Evolutionary conservation across 2,797 vertebrate genomes (phyloP), one percentile per base, ranked within the genome.

Genomic region (Botia kubotai): DNA sequence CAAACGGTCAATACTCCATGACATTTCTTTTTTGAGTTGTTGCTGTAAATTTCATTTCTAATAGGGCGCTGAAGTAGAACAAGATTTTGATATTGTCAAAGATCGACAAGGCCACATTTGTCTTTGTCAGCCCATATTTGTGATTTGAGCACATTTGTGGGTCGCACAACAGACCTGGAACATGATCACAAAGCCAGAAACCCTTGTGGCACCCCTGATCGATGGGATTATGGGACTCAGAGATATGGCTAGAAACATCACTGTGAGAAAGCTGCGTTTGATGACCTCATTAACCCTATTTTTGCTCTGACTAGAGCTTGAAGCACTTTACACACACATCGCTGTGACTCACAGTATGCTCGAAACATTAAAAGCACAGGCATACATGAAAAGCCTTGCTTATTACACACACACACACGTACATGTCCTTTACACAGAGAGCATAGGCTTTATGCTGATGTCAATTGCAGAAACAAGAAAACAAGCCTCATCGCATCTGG

Each of bases 251-350:
- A 17, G 19, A 53, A 12, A 53, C 19, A 74, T 66, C 12, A 46
- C 8, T 19, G 62, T 19, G 71, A 21, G 36, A 74, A 68, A 80
- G 63, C 71, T 48, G 23, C 58, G 60, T 60, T 74, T 74, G 52
- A 74, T 80, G 71, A 80, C 71, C 50, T 74, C 79, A 78, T 62
- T 55, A 19, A 65, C 46, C 26, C 69, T 72, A 80, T 80, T 58
- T 80, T 36, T 58, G 79, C 43, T 73, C 13, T 21, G 26, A 57
- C 63, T 80, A 74, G 57, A 1, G 62, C 79, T 80, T 58, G 12
- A 74, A 74, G 79, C 79, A 14, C 58, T 74, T 74, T 17, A 46
- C 43, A 46, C 43, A 46, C 43, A 46, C 43, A 46, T 46, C 48
- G 21, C 36, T 23, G 48, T 79, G 79, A 80, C 62, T 68, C 71